Percentiles rank a stretch among this genome's conserved stretches.
These are phyloP conservation scores for Saturnia japonica DNA, from an alignment of 2,888 invertebrate species.

Conservation along the genomic window DNA sequence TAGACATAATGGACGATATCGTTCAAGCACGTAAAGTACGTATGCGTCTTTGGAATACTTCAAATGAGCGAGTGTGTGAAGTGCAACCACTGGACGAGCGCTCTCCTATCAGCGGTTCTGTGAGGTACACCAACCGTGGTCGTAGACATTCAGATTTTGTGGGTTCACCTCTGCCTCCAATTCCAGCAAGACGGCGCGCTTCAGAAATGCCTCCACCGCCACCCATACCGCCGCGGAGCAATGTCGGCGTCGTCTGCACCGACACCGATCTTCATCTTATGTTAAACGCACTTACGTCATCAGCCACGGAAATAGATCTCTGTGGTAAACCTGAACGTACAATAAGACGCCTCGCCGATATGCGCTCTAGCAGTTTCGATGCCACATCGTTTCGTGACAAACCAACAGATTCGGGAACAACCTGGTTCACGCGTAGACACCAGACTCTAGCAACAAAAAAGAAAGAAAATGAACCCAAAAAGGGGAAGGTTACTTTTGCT, in stretches of 20 bases:
- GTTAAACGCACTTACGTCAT: constrained; percentile 89
- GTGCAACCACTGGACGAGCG: constrained; percentile 90
- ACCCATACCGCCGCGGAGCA: constrained; percentile 66
- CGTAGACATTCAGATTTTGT: constrained; percentile 89
- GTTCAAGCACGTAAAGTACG: constrained; percentile 91
- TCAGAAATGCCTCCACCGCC: constrained; percentile 87
- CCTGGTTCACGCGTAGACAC: constrained; percentile 90
- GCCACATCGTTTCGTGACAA: constrained; percentile 86
- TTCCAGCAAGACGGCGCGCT: constrained; percentile 84
- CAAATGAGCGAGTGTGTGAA: constrained; percentile 90
- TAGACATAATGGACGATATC: constrained; percentile 95
- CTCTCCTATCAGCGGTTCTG: constrained; percentile 74
- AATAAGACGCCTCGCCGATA: constrained; percentile 83
- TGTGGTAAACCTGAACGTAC: constrained; percentile 84
- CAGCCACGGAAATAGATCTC: constrained; percentile 89
- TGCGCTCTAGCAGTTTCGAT: constrained; percentile 92
- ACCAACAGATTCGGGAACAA: constrained; percentile 78
- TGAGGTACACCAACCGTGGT: constrained; percentile 83
- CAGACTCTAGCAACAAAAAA: constrained; percentile 87
- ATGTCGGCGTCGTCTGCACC: constrained; percentile 88
- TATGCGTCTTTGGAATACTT: constrained; percentile 92
- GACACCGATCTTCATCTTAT: constrained; percentile 91
- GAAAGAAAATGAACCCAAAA: constrained; percentile 76
- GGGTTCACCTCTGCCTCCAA: constrained; percentile 81
- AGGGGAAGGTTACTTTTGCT: constrained; percentile 82